A percentile compares a stretch with the other conserved stretches of the same genome.
Conservation (phyloP, 2,113 vertebrate species). For the Pavo muticus region DNA sequence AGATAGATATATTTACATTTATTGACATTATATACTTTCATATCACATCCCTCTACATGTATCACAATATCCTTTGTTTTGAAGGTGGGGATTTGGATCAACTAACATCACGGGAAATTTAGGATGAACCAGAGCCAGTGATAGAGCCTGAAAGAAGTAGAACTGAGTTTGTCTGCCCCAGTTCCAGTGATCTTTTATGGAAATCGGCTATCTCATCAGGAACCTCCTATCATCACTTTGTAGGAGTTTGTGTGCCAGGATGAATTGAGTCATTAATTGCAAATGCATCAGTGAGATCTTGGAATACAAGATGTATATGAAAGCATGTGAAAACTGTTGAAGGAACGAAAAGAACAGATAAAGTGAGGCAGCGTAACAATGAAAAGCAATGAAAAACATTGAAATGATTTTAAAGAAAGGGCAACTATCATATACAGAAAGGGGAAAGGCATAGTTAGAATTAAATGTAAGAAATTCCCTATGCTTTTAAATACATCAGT, state of each 20-base stretch:
- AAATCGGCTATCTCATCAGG: slow-evolving; percentile 11
- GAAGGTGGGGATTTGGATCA: background rate
- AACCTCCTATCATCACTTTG: slow-evolving; percentile 1
- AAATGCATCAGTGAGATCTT: slow-evolving; percentile 7
- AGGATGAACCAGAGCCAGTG: background rate
- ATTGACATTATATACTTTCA: background rate
- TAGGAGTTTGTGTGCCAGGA: slow-evolving; percentile 37
- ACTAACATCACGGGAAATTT: background rate
- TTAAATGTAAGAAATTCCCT: background rate
- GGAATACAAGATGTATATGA: background rate
- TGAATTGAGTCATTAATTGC: slow-evolving; percentile 39
- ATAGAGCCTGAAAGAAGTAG: background rate
- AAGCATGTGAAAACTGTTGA: background rate
- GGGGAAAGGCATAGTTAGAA: background rate
- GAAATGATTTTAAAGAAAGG: background rate
- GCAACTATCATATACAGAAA: background rate
- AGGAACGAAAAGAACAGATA: background rate
- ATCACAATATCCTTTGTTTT: background rate
- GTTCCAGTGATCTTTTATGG: slow-evolving; percentile 33
- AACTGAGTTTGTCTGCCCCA: slow-evolving; percentile 17
- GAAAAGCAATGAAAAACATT: background rate
- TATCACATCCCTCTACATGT: background rate
- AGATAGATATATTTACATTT: background rate
- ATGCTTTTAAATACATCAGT: background rate
- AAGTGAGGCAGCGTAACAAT: background rate